Evolutionary conservation across 1,140 invertebrate genomes (phyloP).

Genomic region (Diorhabda sublineata): DNA sequence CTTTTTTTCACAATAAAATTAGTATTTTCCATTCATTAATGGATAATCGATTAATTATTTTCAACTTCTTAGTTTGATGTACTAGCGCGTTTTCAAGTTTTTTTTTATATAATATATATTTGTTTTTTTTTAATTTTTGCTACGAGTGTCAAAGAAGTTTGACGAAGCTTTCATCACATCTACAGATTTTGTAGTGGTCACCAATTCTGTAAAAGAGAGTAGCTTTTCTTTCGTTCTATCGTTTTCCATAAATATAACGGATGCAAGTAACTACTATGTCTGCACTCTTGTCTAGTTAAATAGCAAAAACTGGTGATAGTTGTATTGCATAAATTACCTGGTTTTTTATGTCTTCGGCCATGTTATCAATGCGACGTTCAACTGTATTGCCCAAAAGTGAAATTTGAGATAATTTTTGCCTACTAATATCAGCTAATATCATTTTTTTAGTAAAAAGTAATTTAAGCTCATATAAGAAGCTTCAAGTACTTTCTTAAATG

Average conservation of each 20-base stretch:
- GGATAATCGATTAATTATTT: no score
- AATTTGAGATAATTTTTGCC: no score
- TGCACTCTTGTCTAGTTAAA: constrained; percentile 14
- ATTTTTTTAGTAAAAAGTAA: no score
- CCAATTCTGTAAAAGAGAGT: constrained; percentile 9
- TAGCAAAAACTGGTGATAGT: constrained; percentile 16
- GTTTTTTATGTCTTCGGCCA: constrained; percentile 20
- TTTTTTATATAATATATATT: no score
- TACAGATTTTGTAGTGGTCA: constrained; percentile 34
- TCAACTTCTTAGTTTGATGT: no score
- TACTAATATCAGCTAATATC: no score
- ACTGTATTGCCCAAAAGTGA: no score
- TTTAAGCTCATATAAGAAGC: no score
- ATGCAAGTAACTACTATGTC: constrained; percentile 7
- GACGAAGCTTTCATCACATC: constrained; percentile 34
- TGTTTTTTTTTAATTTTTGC: not conserved
- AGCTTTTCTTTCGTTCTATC: constrained; percentile 13
- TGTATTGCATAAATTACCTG: constrained; percentile 23
- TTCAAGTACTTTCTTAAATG: no score
- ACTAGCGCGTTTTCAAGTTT: not conserved
- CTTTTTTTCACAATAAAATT: no score
- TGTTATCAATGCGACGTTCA: no score
- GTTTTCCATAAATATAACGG: constrained; percentile 11
- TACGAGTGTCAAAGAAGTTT: constrained; percentile 29
- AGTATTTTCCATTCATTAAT: no score